Base-by-base conservation (phyloP, 2,888 invertebrate species). In the Neoaliturus tenellus region DNA sequence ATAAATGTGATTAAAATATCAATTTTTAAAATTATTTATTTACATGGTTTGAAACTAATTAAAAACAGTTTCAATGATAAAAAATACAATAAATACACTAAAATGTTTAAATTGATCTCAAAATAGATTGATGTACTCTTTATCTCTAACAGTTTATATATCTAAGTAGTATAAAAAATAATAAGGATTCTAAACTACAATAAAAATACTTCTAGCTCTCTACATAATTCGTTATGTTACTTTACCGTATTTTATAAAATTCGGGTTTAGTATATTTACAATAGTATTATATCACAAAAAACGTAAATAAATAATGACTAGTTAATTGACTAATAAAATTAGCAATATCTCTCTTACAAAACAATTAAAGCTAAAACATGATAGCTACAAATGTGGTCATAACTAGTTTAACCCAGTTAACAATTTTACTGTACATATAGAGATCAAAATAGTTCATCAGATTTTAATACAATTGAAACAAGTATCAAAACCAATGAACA, bases 91-190 rank as follows among this genome's bases (percentile, higher is more conserved):
- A 4, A 5, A 51, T 6, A 51, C 51, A 51, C 20, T n/a, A 51
- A 23, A 51, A 10, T 23, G 14, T 20, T 51, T 23, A 51, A 23
- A 51, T 23, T 14, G n/a, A 2, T 51, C 51, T 23, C 23, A 51
- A 51, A 51, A 51, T 51, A 51, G n/a, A 51, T 51, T 4, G 23
- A 51, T 51, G 23, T 51, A 51, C 23, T 10, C 23, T 10, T 51
- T 51, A 10, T 20, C 5, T 51, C 5, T 51, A 51, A 51, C 10
- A 23, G 14, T 6, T 8, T 8, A 51, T 20, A 10, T 23, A 23
- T 3, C 62, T 62, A 62, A 1, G n/a, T 28, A 62, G 62, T 62
- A 62, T 62, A 62, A 62, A 62, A 62, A 62, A n/a, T 58, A 62
- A 62, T 28, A 62, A 62, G 62, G 62, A 28, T 28, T n/a, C 28